Base-by-base conservation (phyloP, 2,797 vertebrate species). In the Syndactyla subalaris region DNA sequence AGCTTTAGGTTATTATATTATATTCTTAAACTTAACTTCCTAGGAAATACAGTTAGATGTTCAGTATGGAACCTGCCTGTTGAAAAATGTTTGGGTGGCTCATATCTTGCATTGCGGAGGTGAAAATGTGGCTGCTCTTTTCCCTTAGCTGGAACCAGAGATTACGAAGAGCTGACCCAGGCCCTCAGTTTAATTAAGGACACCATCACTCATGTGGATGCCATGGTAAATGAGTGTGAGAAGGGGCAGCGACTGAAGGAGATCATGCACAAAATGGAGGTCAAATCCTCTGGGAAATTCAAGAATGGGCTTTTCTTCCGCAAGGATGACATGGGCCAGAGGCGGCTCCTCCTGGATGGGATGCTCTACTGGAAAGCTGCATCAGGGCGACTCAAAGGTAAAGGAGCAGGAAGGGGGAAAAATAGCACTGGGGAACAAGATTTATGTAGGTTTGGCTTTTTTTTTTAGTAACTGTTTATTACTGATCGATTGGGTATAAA, bases 331-430 rank as follows among this genome's bases (percentile, higher is more conserved):
- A 97, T 99, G 95, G 96, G 97, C 7, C 98, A 88, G 86, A 97
- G 99, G 59, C 89, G 92, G 63, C 98, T 99, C 8, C 97, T 98
- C 6, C 97, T 99, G 6, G 98, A 99, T 63, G 99, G 99, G 71
- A 97, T 96, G 1, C 98, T 99, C 38, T 99, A 98, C 98, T 99
- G 99, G 99, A 99, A 99, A 94, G 98, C 98, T 24, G 98, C 99
- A 1, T 99, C 99, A 1, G 99, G 99, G 43, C 97, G 99, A 20
- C 98, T 99, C 74, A 99, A 99, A 99, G 99, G 99, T 99, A 90
- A 87, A 27, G 57, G 54, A 39, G 26, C 46, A 77, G 54, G 26
- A 73, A 67, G 29, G 68, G 68, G 79, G 21, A 29, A 19, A 81
- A 59, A 29, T 30, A 21, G 70, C 70, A 49, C 79, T 62, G 51